Evolutionary conservation across 2,797 vertebrate genomes (phyloP).

Genomic region (Psittacula echo): DNA sequence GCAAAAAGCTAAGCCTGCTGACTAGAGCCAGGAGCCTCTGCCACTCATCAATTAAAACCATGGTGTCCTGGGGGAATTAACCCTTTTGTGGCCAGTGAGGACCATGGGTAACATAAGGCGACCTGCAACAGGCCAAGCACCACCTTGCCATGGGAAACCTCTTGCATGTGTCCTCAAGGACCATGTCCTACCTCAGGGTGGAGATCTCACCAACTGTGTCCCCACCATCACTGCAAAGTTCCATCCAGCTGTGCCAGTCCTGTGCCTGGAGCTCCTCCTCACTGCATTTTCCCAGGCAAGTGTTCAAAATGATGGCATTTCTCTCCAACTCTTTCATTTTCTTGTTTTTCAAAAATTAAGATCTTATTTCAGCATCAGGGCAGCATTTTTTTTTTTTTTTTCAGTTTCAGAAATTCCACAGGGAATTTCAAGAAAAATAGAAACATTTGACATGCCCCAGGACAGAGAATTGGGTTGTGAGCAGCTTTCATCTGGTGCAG

Average conservation of each 20-base stretch:
- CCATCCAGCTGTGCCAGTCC: not conserved
- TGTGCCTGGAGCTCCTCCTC: fast-evolving
- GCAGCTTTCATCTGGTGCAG: not conserved
- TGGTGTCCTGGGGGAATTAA: not conserved
- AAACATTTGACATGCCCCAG: not conserved
- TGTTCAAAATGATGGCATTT: fast-evolving
- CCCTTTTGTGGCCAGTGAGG: fast-evolving
- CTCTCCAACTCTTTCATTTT: not conserved
- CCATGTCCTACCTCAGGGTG: too few species aligned
- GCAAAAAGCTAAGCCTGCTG: fast-evolving
- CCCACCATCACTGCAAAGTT: not conserved
- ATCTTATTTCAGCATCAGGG: not conserved
- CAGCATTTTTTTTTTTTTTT: too few species aligned
- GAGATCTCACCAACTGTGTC: not conserved
- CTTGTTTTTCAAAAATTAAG: not conserved
- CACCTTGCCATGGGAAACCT: fast-evolving
- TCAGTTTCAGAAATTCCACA: not conserved
- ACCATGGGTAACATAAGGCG: not conserved
- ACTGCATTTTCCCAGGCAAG: not conserved
- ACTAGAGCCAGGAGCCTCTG: not conserved
- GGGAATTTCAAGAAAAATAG: not conserved
- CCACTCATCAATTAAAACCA: not conserved
- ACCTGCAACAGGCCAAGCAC: not conserved
- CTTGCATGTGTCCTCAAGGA: fast-evolving
- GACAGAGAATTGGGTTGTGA: not conserved